Base-by-base conservation (phyloP, 1,140 invertebrate species). In the Drosophila yakuba region DNA sequence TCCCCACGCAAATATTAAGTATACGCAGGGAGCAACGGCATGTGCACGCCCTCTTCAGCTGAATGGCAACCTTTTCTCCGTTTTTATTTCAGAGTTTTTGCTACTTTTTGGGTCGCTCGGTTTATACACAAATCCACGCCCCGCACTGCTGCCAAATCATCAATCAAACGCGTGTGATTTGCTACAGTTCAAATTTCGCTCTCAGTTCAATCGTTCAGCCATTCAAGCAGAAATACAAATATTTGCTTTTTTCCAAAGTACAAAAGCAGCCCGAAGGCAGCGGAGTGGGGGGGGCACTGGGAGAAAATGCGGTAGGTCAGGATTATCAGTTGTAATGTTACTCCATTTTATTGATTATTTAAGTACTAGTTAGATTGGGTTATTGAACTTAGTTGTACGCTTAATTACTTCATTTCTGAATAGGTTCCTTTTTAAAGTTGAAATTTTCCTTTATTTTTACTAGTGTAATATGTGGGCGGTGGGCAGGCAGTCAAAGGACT, bases 181-280 rank as follows among this genome's bases (percentile, higher is more conserved):
- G 83, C 83, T 88, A 83, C 83, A 80, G 84, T 88, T 88, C 83
- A 88, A 88, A 88, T 88, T 83, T 88, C 84, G 83, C 80, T 88
- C 83, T 80, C 72, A 77, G 84, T 74, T 88, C 83, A 88, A 88
- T 88, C 83, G 84, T 88, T 88, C 84, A 83, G 76, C 56, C 79
- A 83, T 88, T 89, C 83, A 77, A 89, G 83, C 83, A 77, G 83
- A 88, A 88, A 83, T 57, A 79, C 84, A 88, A 88, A 88, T 88
- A 88, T 88, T 88, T 88, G 84, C 79, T 86, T 86, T 78, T 86
- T 78, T 78, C 57, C 74, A 77, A 78, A 86, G 74, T 86, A 84
- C 78, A 86, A 86, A 77, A 69, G 82, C 63, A 47, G 58, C 74
- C 52, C 44, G 14, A 36, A 52, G 6, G 50, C 10, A 14, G 6